Conservation (phyloP, 2,113 vertebrate species). For the Reinhardtius hippoglossoides region DNA sequence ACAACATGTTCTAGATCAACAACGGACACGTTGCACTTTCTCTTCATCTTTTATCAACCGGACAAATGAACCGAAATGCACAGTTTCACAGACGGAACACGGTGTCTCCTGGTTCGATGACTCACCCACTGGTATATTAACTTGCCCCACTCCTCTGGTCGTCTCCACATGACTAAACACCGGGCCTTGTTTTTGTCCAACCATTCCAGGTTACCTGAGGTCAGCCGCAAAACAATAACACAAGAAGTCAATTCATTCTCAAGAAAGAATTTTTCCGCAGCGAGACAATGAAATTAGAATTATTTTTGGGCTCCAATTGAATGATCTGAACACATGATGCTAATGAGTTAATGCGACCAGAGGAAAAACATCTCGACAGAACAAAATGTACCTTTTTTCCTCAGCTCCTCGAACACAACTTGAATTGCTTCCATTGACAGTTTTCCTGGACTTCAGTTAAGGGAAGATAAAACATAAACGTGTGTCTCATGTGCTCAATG, state of each 20-base stretch:
- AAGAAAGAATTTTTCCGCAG: neutral
- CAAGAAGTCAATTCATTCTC: neutral
- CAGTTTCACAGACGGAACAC: neutral
- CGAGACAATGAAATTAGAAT: neutral
- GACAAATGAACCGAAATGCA: neutral
- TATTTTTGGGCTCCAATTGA: neutral
- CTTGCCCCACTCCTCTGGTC: constrained; percentile 97
- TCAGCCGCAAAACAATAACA: constrained; percentile 14
- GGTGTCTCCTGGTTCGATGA: neutral
- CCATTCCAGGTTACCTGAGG: constrained; percentile 95
- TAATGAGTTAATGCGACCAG: too few relatives aligned
- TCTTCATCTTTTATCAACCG: constrained; percentile 2
- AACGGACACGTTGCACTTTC: constrained; percentile 1
- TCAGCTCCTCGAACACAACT: constrained; percentile 94
- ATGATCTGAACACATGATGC: too few relatives aligned
- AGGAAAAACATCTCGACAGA: neutral
- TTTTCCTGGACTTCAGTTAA: constrained; percentile 90
- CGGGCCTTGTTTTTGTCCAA: constrained; percentile 96
- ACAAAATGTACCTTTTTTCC: constrained; percentile 90
- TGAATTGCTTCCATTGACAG: constrained; percentile 93
- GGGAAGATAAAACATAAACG: constrained; percentile 16
- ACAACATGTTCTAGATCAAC: neutral
- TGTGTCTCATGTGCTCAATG: neutral
- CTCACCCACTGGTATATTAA: constrained; percentile 98
- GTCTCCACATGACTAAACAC: constrained; percentile 97